Evolutionary conservation across 2,113 vertebrate genomes (phyloP), one percentile per base, ranked within the genome.

Genomic region (Protomyctophum bolini): DNA sequence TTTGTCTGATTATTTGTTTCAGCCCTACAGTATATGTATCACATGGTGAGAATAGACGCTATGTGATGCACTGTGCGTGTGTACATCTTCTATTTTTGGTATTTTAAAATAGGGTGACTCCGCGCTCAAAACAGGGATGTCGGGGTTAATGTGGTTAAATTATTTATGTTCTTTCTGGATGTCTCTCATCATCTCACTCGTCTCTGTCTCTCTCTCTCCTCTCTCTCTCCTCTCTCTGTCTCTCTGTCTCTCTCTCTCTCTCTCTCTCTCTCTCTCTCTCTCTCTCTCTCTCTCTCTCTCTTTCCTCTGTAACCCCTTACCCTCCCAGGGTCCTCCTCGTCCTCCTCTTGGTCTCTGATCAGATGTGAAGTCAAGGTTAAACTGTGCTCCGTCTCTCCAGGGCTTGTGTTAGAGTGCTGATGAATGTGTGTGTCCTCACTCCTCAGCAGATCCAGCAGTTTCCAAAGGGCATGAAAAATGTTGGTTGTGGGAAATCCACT

Each of bases 351-450:
- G 33, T 41, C 75, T 75, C 47, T 65, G 72, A 72, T 82, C 79
- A 52, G 68, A 80, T 46, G 66, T 81, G 75, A 41, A 41, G 33
- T 75, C 82, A 82, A 87, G 86, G 85, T 89, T 83, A 88, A 83
- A 79, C 79, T 68, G 50, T 68, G n/a, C 14, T 7, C 74, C 10
- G 59, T 71, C 70, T 82, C 76, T 75, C 79, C 57, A 28, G 68
- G 84, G 59, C 73, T 84, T 83, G 67, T 69, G 75, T 80, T 80
- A 67, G 67, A 33, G 47, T 15, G 59, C 76, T 83, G 81, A 88
- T 86, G 71, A 84, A 86, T 87, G 79, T 58, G 83, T 77, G 80
- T 87, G 83, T 81, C 76, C 72, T 69, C 54, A 28, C 83, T 81
- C 76, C 72, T 69, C 54, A 28, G 59, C 68, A 54, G 65, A 72